Base-by-base conservation (phyloP, 1,140 invertebrate species). In the Hycleus phaleratus region DNA sequence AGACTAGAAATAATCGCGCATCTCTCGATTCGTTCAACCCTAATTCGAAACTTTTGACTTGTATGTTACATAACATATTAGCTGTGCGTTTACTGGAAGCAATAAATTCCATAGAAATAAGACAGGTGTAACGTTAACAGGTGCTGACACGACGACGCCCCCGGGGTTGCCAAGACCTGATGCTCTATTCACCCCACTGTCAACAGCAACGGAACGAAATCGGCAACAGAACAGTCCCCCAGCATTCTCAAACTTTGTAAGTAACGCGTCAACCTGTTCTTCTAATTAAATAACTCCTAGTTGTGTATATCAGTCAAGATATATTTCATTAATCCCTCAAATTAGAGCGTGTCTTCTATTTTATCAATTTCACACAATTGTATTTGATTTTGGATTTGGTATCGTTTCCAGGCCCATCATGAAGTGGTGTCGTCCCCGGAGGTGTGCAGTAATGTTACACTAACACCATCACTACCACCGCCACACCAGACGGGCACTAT, bases 141-240 rank as follows among this genome's bases (percentile, higher is more conserved):
- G 62, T 50, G 62, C 60, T 8, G 63, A 66, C 46, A 56, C 65
- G 32, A 60, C 61, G n/a, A 64, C 64, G 26, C 64, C 69, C 46
- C 68, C 69, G 24, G 59, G 61, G 10, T 53, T 73, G 18, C 67
- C 69, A 4, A 59, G 74, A 46, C 74, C 74, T 11, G 72, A 73
- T 49, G 71, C 72, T 1, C 68, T 75, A 18, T 75, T 73, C 64
- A 70, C 72, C n/a, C 66, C 67, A 42, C 43, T 7, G 32, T 32
- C 25, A 47, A 48, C 51, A 11, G 39, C 18, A 32, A 32, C 42
- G 48, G 39, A 55, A 60, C 47, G 39, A 11, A 43, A 56, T 49
- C 47, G 51, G 42, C 43, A 56, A n/a, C 53, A 60, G n/a, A 65
- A 68, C 46, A 68, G 65, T 53, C 61, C 66, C 7, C 40, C 26